These are phyloP conservation scores for Chaunax sp. DNA, from an alignment of 2,797 vertebrate genomes.

Conservation along the genomic window DNA sequence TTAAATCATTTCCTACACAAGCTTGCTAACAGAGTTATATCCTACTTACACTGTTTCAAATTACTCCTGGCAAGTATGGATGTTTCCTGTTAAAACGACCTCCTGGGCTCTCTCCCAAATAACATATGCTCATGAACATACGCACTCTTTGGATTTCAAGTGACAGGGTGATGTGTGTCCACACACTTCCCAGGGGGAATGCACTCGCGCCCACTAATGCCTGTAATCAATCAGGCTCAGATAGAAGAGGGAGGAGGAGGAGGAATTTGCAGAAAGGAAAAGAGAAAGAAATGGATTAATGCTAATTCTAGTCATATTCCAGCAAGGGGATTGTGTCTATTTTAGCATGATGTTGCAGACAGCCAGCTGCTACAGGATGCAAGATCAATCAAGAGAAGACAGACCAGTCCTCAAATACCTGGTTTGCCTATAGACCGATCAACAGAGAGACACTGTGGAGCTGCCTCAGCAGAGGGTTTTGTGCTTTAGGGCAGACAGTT, in stretches of 20 bases:
- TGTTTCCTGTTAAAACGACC: conserved; percentile 55
- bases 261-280: conserved; percentile 25
- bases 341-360: conserved; percentile 17
- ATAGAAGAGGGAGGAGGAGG: conserved; percentile 20
- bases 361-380: conserved; percentile 12
- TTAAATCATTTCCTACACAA: conserved; percentile 24
- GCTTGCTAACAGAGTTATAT: conserved; percentile 24
- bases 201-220: conserved; percentile 66
- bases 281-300: conserved; percentile 47
- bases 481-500: conserved; percentile 17
- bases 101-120: conserved; percentile 19
- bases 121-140: conserved; percentile 33
- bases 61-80: conserved; percentile 30
- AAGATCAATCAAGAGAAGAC: conserved; percentile 36
- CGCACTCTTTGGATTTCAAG: conserved; percentile 42
- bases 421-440: conserved; percentile 32
- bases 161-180: conserved; percentile 67
- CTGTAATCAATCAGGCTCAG: conserved; percentile 74
- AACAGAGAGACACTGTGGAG: conserved; percentile 13
- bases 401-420: conserved; percentile 41
- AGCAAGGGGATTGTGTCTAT: not conserved
- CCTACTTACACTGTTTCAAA: conserved; percentile 23
- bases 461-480: conserved; percentile 6
- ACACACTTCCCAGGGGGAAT: conserved; percentile 61
- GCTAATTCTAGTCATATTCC: conserved; percentile 45